Conservation (phyloP, 92 coral and sea anemone genomes). For the Umimayanthus kanabou region DNA sequence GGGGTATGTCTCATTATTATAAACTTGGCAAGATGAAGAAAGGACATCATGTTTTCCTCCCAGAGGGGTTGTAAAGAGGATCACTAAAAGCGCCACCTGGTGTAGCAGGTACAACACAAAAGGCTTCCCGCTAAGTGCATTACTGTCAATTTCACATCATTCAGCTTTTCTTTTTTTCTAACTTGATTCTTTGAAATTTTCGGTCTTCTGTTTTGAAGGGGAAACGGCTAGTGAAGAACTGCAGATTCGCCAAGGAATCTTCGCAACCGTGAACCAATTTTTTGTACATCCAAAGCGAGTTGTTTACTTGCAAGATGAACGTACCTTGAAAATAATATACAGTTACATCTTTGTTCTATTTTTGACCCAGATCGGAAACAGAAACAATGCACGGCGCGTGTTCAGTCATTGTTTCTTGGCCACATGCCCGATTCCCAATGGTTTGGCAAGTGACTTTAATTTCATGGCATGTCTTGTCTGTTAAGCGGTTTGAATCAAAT, state of each 20-base stretch:
- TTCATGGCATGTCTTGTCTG: not conserved
- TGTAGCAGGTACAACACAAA: conserved; percentile 18
- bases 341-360: conserved; percentile 12
- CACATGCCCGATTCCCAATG: not conserved
- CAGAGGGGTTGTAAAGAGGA: conserved; percentile 10
- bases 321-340: not conserved
- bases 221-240: not conserved
- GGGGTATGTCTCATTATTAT: not conserved
- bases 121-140: conserved; percentile 1
- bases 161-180: not conserved
- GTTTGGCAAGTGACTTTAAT: not conserved
- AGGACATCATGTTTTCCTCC: too few species aligned
- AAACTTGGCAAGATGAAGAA: too few species aligned
- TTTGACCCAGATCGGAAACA: conserved; percentile 3
- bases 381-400: conserved; percentile 35
- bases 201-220: not conserved
- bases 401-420: not conserved
- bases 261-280: not conserved
- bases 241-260: not conserved
- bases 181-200: not conserved
- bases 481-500: too few species aligned
- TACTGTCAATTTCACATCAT: not conserved
- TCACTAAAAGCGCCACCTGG: conserved; percentile 27
- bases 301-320: not conserved
- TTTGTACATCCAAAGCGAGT: not conserved